Percentiles rank a stretch among this genome's conserved stretches.
Evolutionary conservation across 1,140 invertebrate genomes (phyloP).

Genomic region (Reticulitermes speratus): DNA sequence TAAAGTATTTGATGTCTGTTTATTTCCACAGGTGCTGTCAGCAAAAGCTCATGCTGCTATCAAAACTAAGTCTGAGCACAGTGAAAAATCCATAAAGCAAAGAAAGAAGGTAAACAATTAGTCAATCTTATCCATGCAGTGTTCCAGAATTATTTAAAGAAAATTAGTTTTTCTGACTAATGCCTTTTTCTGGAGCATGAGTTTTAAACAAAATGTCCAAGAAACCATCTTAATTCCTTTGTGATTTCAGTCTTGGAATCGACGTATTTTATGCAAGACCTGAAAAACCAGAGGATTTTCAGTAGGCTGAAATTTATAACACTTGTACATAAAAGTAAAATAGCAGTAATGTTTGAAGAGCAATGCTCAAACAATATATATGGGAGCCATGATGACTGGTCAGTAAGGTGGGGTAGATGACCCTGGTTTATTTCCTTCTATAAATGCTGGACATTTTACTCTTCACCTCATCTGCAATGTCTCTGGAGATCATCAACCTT

Average conservation of each 20-base stretch:
- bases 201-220: neutral
- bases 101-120: neutral
- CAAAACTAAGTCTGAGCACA: neutral
- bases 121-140: neutral
- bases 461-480: neutral
- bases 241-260: no score
- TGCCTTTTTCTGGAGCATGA: neutral
- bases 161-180: neutral
- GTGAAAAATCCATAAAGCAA: neutral
- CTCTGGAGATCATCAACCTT: neutral
- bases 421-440: no score
- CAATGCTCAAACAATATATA: no score
- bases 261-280: no score
- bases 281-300: no score
- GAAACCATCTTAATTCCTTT: no score
- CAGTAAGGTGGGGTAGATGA: no score
- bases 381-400: no score
- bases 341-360: no score
- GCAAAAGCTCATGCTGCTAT: neutral
- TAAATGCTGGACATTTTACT: no score
- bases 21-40: neutral
- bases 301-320: no score
- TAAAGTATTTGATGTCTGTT: neutral
- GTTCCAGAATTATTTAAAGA: neutral
- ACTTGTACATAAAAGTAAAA: no score